Percentiles rank a stretch among this genome's conserved stretches.
phyloP scores from a whole-genome alignment of 2,797 vertebrate genomes.

The Perodicticus potto region DNA sequence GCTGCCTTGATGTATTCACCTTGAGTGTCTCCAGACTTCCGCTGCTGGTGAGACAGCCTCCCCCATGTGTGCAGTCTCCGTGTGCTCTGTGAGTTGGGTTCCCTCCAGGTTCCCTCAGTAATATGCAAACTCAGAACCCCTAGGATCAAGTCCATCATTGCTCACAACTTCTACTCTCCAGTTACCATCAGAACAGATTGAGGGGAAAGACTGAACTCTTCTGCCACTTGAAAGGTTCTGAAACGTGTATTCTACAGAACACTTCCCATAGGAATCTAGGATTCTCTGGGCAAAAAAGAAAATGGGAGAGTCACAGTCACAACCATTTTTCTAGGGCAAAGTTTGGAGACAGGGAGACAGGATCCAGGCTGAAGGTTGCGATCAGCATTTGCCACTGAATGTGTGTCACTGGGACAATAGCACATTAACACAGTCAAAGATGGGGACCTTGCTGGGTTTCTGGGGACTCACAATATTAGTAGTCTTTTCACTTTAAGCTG shows the following conservation, averaged over 20 bases:
- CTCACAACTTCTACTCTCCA: not conserved
- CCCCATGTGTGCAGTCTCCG: not conserved
- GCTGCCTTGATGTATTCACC: not conserved
- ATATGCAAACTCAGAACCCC: not conserved
- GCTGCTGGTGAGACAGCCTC: not conserved
- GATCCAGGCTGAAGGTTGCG: too few relatives aligned
- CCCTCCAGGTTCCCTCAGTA: not conserved
- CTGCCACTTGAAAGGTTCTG: not conserved
- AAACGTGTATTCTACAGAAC: not conserved
- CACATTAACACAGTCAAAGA: not conserved
- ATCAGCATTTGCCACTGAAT: not conserved
- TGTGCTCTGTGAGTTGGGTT: not conserved
- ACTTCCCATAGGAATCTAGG: not conserved
- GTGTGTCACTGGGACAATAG: not conserved
- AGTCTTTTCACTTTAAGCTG: not conserved
- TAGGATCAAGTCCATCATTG: not conserved
- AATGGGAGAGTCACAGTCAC: not conserved
- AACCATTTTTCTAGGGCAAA: not conserved
- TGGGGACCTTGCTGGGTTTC: not conserved
- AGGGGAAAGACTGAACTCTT: not conserved
- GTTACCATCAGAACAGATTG: not conserved
- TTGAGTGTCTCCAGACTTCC: not conserved
- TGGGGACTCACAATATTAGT: not conserved
- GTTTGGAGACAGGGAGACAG: not conserved
- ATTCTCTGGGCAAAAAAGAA: not conserved